phyloP scores from a whole-genome alignment of 2,888 invertebrate species.

The Drosophila bunnanda region DNA sequence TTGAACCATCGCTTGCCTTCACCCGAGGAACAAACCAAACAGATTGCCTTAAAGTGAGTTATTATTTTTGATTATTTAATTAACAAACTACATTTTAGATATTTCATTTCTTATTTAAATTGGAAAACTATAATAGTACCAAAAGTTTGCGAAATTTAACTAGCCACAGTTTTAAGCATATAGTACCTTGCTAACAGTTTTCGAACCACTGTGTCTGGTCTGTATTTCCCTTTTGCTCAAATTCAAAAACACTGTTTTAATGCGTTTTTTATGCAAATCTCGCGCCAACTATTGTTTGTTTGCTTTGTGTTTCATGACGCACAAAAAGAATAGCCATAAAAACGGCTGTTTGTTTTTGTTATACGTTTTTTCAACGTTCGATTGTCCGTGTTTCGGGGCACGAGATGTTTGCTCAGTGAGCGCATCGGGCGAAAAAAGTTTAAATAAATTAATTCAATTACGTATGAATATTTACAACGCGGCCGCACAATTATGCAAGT shows the following conservation, averaged over 20 bases:
- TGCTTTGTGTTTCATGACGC: conserved; percentile 33
- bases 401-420: conserved; percentile 44
- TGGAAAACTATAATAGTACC: too few species aligned
- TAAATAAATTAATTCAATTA: conserved; percentile 79
- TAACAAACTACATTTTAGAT: neutral
- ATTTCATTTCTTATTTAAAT: too few species aligned
- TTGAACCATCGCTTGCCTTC: conserved; percentile 94
- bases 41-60: conserved; percentile 92
- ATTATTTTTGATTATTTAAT: neutral
- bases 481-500: conserved; percentile 77
- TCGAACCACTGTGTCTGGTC: conserved; percentile 1
- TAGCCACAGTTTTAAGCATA: conserved; percentile 1
- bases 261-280: conserved; percentile 71
- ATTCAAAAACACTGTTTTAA: conserved; percentile 61
- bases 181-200: conserved; percentile 28
- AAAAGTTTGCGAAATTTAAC: neutral
- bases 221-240: conserved; percentile 52
- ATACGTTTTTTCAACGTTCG: conserved; percentile 22
- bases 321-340: conserved; percentile 41
- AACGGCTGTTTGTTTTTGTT: conserved; percentile 40
- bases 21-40: conserved; percentile 93
- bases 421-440: conserved; percentile 46
- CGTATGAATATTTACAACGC: conserved; percentile 72
- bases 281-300: conserved; percentile 33
- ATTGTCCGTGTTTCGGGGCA: conserved; percentile 28